These are phyloP conservation scores for Aphyosemion australe DNA, from an alignment of 2,113 vertebrate genomes.

Conservation along the genomic window DNA sequence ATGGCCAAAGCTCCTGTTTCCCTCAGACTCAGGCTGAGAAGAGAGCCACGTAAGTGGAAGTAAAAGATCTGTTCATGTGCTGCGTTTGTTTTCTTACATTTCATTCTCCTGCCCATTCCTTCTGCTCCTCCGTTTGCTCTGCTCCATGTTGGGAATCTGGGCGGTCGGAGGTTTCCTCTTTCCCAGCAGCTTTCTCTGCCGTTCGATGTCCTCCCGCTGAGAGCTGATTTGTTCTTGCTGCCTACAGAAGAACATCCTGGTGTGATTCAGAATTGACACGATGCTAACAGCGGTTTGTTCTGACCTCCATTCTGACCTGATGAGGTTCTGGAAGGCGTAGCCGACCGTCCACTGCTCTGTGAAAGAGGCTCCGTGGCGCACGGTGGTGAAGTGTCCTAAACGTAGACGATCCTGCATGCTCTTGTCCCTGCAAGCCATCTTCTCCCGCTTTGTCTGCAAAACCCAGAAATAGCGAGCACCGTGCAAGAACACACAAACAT, in stretches of 20 bases:
- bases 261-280: background rate
- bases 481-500: background rate
- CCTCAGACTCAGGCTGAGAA: too few species aligned
- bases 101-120: slow-evolving; percentile 92
- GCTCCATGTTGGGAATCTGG: slow-evolving; percentile 86
- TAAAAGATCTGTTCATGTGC: too few species aligned
- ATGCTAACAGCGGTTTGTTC: background rate
- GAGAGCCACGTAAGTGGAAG: too few species aligned
- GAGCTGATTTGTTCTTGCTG: slow-evolving; percentile 95
- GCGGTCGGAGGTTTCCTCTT: slow-evolving; percentile 93
- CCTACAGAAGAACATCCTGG: slow-evolving; percentile 66
- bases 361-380: slow-evolving; percentile 93
- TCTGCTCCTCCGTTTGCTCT: slow-evolving; percentile 92
- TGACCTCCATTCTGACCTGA: slow-evolving; percentile 83
- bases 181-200: slow-evolving; percentile 92
- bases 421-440: slow-evolving; percentile 93
- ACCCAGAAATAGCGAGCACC: background rate
- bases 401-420: slow-evolving; percentile 96
- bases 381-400: slow-evolving; percentile 93
- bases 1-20: too few species aligned
- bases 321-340: slow-evolving; percentile 95
- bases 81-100: slow-evolving; percentile 76
- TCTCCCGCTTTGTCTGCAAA: slow-evolving; percentile 92
- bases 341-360: slow-evolving; percentile 97
- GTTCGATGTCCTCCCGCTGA: slow-evolving; percentile 94